phyloP scores from a whole-genome alignment of 2,113 vertebrate species.

The Mesembrinibis cayennensis region DNA sequence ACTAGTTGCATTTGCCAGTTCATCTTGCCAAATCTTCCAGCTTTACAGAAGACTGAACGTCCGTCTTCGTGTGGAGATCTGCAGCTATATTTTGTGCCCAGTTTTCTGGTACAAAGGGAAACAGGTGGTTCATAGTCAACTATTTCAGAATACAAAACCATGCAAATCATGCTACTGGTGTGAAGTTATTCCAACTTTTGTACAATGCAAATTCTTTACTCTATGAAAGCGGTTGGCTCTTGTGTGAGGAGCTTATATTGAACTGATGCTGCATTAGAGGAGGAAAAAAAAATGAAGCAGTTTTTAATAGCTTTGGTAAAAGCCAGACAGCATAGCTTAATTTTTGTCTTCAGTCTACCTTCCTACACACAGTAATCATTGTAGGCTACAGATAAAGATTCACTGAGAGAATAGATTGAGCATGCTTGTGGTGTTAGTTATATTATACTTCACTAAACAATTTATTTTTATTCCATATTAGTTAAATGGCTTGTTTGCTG shows the following conservation, averaged over 20 bases:
- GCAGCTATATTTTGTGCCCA: not conserved
- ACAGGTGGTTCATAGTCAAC: not conserved
- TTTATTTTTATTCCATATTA: not conserved
- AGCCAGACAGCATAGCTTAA: not conserved
- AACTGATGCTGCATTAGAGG: not conserved
- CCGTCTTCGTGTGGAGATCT: not conserved
- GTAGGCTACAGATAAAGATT: not conserved
- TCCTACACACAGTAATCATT: not conserved
- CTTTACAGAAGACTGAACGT: not conserved
- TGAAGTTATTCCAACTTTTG: conserved; percentile 19
- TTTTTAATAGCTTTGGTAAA: not conserved
- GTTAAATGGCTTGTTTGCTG: not conserved
- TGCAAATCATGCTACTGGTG: not conserved
- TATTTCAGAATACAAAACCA: not conserved
- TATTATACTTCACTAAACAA: not conserved
- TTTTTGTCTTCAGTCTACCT: not conserved
- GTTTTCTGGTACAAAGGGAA: not conserved
- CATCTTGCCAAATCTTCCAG: not conserved
- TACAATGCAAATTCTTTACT: conserved; percentile 2
- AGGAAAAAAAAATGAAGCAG: not conserved
- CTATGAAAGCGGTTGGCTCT: not conserved
- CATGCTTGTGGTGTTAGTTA: not conserved
- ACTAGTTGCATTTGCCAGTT: not conserved
- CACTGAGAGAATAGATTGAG: not conserved
- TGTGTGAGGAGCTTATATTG: not conserved